These are phyloP conservation scores for Agapornis roseicollis DNA, from an alignment of 2,113 vertebrate genomes.

Conservation along the genomic window DNA sequence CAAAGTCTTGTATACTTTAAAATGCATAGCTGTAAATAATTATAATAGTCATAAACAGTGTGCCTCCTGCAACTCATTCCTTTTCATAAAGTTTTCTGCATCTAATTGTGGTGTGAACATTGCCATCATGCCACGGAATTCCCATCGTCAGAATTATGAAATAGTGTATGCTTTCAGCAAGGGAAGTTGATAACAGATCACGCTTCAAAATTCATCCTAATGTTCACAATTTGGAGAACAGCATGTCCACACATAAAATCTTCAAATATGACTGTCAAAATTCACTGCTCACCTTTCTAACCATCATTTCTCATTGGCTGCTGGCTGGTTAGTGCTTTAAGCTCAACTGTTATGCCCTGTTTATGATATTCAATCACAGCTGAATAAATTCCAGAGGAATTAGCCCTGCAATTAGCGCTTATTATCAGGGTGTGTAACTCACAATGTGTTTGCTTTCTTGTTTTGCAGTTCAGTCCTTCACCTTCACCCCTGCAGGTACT, in stretches of 20 bases:
- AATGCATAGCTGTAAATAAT: not conserved
- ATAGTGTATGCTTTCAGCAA: slow-evolving; percentile 14
- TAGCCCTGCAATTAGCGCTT: not conserved
- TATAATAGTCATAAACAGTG: not conserved
- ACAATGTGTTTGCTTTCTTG: slow-evolving; percentile 87
- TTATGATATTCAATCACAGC: not conserved
- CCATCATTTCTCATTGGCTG: slow-evolving; percentile 67
- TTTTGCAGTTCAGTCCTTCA: slow-evolving; percentile 92
- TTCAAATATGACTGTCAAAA: not conserved
- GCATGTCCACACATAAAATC: not conserved
- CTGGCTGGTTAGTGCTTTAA: slow-evolving; percentile 69
- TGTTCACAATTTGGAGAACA: not conserved
- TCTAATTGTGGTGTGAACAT: not conserved
- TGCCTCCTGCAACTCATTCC: not conserved
- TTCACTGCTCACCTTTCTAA: not conserved
- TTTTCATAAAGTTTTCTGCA: not conserved
- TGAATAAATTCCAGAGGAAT: slow-evolving; percentile 12
- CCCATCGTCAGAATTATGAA: not conserved
- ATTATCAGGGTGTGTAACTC: slow-evolving; percentile 75
- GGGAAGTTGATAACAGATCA: not conserved
- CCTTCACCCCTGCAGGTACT: slow-evolving; percentile 91
- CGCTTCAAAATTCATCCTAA: slow-evolving; percentile 11
- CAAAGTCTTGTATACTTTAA: not conserved
- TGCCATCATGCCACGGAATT: not conserved
- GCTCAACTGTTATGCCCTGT: slow-evolving; percentile 36